Percentiles rank a stretch among this genome's conserved stretches.
Conservation (phyloP, 2,113 vertebrate genomes). For the Coracopsis vasa region DNA sequence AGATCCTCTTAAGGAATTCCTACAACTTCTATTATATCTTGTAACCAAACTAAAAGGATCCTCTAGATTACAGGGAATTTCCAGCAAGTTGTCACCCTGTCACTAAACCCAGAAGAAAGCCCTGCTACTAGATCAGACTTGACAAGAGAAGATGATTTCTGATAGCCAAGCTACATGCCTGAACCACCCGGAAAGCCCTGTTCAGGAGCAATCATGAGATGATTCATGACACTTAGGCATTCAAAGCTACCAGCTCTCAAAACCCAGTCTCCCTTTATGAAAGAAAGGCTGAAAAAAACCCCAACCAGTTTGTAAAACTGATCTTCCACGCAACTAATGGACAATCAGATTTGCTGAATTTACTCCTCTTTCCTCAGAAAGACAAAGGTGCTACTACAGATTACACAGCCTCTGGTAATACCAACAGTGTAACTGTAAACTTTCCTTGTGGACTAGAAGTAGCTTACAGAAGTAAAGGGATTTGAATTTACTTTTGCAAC, state of each 20-base stretch:
- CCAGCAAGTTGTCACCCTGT: background rate
- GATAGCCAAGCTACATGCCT: background rate
- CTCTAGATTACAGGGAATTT: background rate
- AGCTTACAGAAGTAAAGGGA: background rate
- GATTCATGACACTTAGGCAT: background rate
- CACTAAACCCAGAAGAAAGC: background rate
- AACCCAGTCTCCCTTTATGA: background rate
- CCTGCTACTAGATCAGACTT: background rate
- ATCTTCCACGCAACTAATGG: background rate
- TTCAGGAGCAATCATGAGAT: background rate
- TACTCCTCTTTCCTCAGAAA: background rate
- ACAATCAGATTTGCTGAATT: background rate
- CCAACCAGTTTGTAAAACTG: background rate
- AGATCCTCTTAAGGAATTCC: background rate
- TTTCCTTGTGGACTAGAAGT: background rate
- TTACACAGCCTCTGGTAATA: background rate
- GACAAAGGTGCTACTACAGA: background rate
- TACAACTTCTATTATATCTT: background rate
- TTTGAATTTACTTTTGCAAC: background rate
- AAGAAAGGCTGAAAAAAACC: background rate
- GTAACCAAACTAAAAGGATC: background rate
- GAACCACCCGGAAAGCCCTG: rapidly evolving
- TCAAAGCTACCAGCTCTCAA: background rate
- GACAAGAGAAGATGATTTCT: background rate
- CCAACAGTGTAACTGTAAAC: background rate